A percentile compares a stretch with the other conserved stretches of the same genome.
Evolutionary conservation across 2,113 vertebrate species (phyloP).

Genomic region (Columba janthina): DNA sequence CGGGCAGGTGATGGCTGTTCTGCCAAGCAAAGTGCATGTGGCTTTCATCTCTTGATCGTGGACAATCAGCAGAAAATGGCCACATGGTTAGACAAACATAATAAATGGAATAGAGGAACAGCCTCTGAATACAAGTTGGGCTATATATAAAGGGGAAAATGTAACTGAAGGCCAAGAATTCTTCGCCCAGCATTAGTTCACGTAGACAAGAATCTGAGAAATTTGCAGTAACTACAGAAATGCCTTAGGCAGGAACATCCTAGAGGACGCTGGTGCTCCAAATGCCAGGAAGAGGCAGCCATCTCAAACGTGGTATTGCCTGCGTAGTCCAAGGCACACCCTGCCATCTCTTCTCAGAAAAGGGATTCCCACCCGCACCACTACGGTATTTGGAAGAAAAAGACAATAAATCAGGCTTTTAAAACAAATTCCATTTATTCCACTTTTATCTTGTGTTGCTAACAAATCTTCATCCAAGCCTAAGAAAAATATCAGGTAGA

Average conservation of each 20-base stretch:
- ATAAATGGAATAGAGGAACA: neutral
- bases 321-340: neutral
- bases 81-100: neutral
- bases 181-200: neutral
- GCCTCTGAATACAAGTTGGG: neutral
- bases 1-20: neutral
- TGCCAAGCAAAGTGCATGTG: neutral
- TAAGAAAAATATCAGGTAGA: slow-evolving; percentile 58
- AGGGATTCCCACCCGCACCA: neutral
- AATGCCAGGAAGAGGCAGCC: neutral
- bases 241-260: neutral
- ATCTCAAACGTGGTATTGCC: neutral
- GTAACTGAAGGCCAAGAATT: neutral
- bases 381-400: neutral
- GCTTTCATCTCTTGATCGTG: neutral
- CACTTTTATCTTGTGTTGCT: neutral
- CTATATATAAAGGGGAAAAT: neutral
- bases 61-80: neutral
- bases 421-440: slow-evolving; percentile 61
- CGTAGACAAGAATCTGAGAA: neutral
- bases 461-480: slow-evolving; percentile 18
- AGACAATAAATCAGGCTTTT: neutral
- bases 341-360: neutral
- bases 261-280: neutral
- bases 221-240: neutral